Conservation (phyloP, 2,888 invertebrate species). For the Rotaria socialis region DNA sequence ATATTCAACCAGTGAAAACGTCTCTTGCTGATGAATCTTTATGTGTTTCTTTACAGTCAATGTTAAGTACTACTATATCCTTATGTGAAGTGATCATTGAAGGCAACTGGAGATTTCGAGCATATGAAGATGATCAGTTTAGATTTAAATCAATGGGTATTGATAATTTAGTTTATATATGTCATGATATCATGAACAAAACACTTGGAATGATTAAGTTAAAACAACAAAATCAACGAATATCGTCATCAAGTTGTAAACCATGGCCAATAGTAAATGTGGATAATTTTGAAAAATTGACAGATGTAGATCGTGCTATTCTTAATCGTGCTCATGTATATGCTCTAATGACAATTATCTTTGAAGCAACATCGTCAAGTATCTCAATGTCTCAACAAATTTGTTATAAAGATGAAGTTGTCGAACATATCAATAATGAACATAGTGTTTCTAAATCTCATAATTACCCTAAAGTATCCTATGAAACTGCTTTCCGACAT, state of each 20-base stretch:
- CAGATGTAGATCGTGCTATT: background rate
- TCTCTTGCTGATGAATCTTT: background rate
- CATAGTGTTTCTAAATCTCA: background rate
- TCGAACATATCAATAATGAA: background rate
- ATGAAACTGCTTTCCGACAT: constrained; percentile 20
- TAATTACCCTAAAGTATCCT: background rate
- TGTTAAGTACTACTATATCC: background rate
- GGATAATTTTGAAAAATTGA: background rate
- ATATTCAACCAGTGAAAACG: background rate
- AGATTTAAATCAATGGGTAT: background rate
- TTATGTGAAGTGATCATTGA: background rate
- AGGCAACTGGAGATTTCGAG: background rate
- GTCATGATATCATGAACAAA: background rate
- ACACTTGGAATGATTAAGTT: background rate
- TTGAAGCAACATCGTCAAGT: background rate
- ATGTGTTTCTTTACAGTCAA: background rate
- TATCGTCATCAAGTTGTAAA: background rate
- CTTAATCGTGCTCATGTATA: background rate
- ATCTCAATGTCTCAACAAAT: background rate
- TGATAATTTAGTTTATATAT: background rate
- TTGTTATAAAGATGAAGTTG: background rate
- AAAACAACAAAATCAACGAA: background rate
- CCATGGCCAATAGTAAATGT: background rate
- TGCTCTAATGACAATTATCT: background rate
- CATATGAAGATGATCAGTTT: background rate